Evolutionary conservation across 2,888 invertebrate genomes (phyloP), one percentile per base, ranked within the genome.

Genomic region (Liopterus haemorrhoidalis): DNA sequence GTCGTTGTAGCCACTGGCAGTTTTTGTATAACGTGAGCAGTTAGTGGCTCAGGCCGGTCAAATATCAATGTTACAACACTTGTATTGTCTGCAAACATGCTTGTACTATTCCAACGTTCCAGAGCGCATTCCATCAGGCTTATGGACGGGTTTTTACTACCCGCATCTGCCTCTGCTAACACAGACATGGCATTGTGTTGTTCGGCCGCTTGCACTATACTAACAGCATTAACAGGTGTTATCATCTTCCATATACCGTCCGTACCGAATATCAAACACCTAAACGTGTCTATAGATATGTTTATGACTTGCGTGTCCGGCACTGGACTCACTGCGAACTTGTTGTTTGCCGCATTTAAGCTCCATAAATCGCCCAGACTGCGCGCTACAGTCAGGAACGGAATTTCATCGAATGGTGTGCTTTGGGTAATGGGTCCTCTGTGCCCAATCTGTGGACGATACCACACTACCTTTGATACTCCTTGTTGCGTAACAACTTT

Each of bases 211-310:
- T 85, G 85, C 2, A 94, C 92, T 49, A 89, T 76, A 42, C 81
- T 78, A 4, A 94, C 90, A 0, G 94, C 88, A 52, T 82, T 81
- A 55, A 84, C 80, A 0, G 93, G 78, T 2, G 82, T 81, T 51
- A 97, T 71, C 80, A 97, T 93, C 68, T 99, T 97, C 87, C 93
- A 97, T 21, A 97, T 71, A 0, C 97, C 97, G 68, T 99, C 97
- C 0, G 95, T 94, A 41, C 94, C 96, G 59, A 97, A 85, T 54
- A 97, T 86, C 28, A 97, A 73, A 71, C 95, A 97, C 78, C 76
- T 68, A 63, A 82, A 82, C 53, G 75, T 78, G 38, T 79, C 74
- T 9, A 88, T 78, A 66, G 92, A 85, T 55, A 93, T 85, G 50
- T 81, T 77, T 49, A 89, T 71, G 2, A 94, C 92, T 47, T 81